Percentiles rank a stretch among this genome's conserved stretches.
Conservation (phyloP, 2,113 vertebrate genomes). For the Actenoides hombroni region DNA sequence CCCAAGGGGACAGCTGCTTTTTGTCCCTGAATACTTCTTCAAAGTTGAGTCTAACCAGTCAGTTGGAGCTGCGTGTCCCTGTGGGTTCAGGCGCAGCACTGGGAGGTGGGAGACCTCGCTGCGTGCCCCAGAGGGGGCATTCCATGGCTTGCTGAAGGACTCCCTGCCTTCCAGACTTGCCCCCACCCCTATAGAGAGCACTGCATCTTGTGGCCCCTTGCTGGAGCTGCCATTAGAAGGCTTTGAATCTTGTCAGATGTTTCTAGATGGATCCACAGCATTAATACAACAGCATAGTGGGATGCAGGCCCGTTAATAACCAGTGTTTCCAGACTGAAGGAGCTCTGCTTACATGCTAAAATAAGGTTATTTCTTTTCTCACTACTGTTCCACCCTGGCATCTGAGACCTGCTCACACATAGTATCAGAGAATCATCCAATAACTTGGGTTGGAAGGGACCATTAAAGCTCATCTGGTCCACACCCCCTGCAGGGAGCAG, state of each 20-base stretch:
- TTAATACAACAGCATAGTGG: not conserved
- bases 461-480: not conserved
- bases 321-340: not conserved
- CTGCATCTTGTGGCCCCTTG: not conserved
- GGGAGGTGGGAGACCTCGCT: not conserved
- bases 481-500: not conserved
- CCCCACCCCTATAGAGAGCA: fast-evolving
- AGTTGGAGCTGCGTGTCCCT: not conserved
- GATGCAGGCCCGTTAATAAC: not conserved
- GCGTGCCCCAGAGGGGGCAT: not conserved
- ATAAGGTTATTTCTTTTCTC: not conserved
- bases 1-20: constrained; percentile 29
- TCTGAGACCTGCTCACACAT: not conserved
- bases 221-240: not conserved
- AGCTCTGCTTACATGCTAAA: not conserved
- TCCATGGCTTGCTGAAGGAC: not conserved
- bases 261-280: not conserved
- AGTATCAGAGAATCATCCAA: not conserved
- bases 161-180: not conserved
- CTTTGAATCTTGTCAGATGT: not conserved
- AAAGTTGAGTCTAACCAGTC: not conserved
- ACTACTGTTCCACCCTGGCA: not conserved
- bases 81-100: not conserved
- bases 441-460: not conserved
- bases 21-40: not conserved